These are phyloP conservation scores for Agrypnia vestita DNA, from an alignment of 1,140 invertebrate species.

Conservation along the genomic window DNA sequence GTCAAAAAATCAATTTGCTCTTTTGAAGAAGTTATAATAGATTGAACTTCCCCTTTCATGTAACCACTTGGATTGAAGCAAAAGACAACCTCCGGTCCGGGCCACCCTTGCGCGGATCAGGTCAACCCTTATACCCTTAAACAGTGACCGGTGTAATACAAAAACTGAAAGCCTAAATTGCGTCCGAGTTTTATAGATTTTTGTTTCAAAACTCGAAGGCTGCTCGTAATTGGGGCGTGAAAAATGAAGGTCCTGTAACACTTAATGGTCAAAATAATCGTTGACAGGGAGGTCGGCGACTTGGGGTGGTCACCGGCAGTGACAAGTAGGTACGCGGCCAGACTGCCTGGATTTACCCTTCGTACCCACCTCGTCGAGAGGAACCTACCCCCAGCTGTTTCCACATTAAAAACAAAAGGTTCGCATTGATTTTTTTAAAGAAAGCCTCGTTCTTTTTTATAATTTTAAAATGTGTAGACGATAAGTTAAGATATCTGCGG, in stretches of 20 bases:
- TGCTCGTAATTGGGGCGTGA: conserved; percentile 15
- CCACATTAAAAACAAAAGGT: conserved; percentile 5
- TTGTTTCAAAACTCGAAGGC: conserved; percentile 14
- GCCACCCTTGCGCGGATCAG: too few species aligned
- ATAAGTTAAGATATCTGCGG: conserved; percentile 14
- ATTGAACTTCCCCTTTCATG: too few species aligned
- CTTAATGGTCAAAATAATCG: conserved; percentile 36
- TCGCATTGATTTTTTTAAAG: not conserved
- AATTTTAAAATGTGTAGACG: not conserved
- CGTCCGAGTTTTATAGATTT: conserved; percentile 1
- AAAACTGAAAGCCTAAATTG: not conserved
- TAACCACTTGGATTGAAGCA: too few species aligned
- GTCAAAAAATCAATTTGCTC: too few species aligned
- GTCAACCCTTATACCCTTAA: not conserved
- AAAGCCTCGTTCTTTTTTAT: conserved; percentile 11
- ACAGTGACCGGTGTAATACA: not conserved
- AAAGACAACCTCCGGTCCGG: too few species aligned
- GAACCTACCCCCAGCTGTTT: not conserved
- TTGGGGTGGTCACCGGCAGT: not conserved
- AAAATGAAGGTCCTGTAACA: conserved; percentile 35
- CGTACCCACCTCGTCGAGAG: conserved; percentile 2
- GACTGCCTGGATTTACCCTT: not conserved
- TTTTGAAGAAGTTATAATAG: too few species aligned
- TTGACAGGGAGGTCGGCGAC: not conserved
- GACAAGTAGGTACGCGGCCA: not conserved